Evolutionary conservation across 2,888 invertebrate species (phyloP).

Genomic region (Hydropsyche betteni): DNA sequence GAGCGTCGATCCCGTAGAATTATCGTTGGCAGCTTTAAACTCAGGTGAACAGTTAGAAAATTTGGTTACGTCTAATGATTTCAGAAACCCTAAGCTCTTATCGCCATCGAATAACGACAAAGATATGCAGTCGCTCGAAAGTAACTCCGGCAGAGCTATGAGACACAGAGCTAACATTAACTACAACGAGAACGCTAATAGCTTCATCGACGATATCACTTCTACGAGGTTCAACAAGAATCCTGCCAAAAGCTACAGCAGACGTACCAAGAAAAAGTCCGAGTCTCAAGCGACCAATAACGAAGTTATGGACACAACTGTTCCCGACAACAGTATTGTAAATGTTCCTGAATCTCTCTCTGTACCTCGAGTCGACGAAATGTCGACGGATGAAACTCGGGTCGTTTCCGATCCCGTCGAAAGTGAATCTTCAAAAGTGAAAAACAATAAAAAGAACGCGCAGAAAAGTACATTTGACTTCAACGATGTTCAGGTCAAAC

Average conservation of each 20-base stretch:
- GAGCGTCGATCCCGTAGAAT: constrained; percentile 40
- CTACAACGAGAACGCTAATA: constrained; percentile 68
- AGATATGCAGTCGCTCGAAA: constrained; percentile 63
- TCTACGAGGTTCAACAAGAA: constrained; percentile 61
- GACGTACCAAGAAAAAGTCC: constrained; percentile 61
- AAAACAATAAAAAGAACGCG: constrained; percentile 60
- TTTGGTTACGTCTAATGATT: constrained; percentile 26
- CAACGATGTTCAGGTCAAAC: constrained; percentile 39
- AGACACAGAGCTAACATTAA: constrained; percentile 65
- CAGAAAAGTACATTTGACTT: constrained; percentile 53
- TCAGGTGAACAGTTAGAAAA: constrained; percentile 44
- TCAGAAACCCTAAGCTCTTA: not conserved
- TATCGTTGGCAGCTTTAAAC: constrained; percentile 44
- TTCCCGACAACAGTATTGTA: not conserved
- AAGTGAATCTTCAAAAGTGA: constrained; percentile 55
- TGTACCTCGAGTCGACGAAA: constrained; percentile 55
- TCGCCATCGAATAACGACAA: constrained; percentile 30
- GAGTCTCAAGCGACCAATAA: constrained; percentile 34
- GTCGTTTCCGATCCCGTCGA: constrained; percentile 53
- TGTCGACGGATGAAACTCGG: constrained; percentile 47
- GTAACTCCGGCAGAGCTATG: constrained; percentile 59
- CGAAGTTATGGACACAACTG: constrained; percentile 19
- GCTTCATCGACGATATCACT: constrained; percentile 63
- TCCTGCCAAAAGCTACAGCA: constrained; percentile 53
- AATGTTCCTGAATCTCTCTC: constrained; percentile 36